Evolutionary conservation across 1,140 invertebrate genomes (phyloP).

Genomic region (Helicoverpa zea): DNA sequence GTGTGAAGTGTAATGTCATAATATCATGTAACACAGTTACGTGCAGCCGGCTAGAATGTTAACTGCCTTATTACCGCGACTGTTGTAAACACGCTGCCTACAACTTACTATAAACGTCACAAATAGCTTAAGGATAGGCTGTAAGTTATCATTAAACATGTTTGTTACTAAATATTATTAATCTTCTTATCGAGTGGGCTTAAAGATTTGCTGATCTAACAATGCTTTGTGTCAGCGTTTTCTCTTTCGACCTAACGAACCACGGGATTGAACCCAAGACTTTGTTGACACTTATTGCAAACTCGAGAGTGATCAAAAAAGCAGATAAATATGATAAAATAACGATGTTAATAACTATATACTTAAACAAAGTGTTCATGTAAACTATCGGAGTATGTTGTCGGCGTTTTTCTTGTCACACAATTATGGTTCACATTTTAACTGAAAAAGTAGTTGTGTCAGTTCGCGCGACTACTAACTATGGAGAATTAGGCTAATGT

Average conservation of each 20-base stretch:
- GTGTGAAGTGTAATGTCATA: conserved; percentile 6
- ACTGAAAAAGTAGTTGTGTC: background rate
- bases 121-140: background rate
- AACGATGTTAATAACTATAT: no score
- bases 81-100: background rate
- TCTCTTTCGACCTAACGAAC: no score
- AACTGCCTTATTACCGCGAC: conserved; percentile 1
- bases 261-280: no score
- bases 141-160: no score
- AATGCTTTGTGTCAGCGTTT: no score
- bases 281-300: no score
- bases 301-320: no score
- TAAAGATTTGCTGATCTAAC: no score
- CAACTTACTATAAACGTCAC: background rate
- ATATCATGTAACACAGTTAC: conserved; percentile 1
- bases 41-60: background rate
- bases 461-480: conserved; percentile 14
- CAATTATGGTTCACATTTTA: background rate
- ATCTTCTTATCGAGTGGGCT: no score
- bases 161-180: no score
- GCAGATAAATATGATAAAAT: no score
- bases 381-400: background rate
- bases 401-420: background rate
- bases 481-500: conserved; percentile 26
- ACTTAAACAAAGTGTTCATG: no score